Percentiles rank a stretch among this genome's conserved stretches.
Conservation (phyloP, 2,113 vertebrate species). For the Muntiacus reevesi region DNA sequence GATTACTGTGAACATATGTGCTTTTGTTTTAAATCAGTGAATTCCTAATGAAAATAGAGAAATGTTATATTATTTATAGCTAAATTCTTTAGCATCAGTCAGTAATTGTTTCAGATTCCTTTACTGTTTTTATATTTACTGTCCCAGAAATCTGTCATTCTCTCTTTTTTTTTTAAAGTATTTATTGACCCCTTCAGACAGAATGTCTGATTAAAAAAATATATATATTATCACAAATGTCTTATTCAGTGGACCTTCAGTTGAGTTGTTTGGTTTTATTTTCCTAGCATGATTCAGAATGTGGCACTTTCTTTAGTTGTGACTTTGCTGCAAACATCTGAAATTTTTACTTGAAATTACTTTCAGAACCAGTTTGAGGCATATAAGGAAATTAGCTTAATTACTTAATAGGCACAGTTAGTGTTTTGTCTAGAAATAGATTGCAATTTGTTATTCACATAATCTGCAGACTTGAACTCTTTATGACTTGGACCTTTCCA, state of each 20-base stretch:
- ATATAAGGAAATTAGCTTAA: background rate
- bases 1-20: background rate
- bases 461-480: background rate
- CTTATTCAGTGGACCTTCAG: background rate
- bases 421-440: background rate
- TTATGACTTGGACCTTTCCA: background rate
- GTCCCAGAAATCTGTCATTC: background rate
- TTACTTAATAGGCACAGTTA: background rate
- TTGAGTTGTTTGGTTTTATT: background rate
- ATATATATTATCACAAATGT: background rate
- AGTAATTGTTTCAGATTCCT: background rate
- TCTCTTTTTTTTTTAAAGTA: background rate
- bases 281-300: background rate
- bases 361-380: slow-evolving; percentile 14
- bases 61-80: background rate
- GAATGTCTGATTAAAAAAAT: background rate
- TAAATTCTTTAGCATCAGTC: background rate
- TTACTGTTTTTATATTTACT: background rate
- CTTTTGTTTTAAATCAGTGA: background rate
- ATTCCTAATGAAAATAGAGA: slow-evolving; percentile 20
- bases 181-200: background rate
- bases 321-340: background rate
- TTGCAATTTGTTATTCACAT: slow-evolving; percentile 18
- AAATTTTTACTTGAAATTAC: slow-evolving; percentile 33
- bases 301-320: background rate